These are phyloP conservation scores for Drosophila erecta DNA, from an alignment of 1,140 invertebrate genomes.

Conservation along the genomic window DNA sequence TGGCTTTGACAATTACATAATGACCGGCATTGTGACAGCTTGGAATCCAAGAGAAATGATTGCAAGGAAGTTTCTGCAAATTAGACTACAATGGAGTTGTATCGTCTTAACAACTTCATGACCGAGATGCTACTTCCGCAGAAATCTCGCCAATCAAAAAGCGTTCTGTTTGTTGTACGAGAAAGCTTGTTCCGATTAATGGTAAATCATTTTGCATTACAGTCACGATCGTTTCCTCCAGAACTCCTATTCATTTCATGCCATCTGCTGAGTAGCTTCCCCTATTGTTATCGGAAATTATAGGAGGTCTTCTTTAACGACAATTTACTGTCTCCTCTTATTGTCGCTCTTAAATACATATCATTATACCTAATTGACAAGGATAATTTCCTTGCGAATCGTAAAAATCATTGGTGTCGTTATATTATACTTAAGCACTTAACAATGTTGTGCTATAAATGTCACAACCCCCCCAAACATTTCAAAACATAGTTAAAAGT, in stretches of 20 bases:
- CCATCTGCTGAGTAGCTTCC: slow-evolving; percentile 19
- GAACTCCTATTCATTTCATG: not conserved
- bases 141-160: slow-evolving; percentile 26
- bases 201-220: slow-evolving; percentile 17
- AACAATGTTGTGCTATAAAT: too few species aligned
- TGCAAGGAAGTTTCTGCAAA: not conserved
- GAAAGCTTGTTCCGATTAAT: not conserved
- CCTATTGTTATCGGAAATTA: slow-evolving; percentile 29
- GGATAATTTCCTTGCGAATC: not conserved
- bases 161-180: slow-evolving; percentile 7
- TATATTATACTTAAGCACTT: too few species aligned
- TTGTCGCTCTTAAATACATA: slow-evolving; percentile 3
- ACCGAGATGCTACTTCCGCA: slow-evolving; percentile 21
- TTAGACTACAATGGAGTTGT: not conserved
- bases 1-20: slow-evolving; percentile 39
- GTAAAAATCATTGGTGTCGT: too few species aligned
- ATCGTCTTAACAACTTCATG: not conserved
- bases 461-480: too few species aligned
- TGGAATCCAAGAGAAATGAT: slow-evolving; percentile 11
- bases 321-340: slow-evolving; percentile 19
- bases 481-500: too few species aligned
- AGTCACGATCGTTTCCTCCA: slow-evolving; percentile 12
- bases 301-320: not conserved
- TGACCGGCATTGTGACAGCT: slow-evolving; percentile 25
- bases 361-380: slow-evolving; percentile 5